A percentile compares a stretch with the other conserved stretches of the same genome.
Conservation (phyloP, 2,888 invertebrate genomes). For the Liodrosophila aerea region DNA sequence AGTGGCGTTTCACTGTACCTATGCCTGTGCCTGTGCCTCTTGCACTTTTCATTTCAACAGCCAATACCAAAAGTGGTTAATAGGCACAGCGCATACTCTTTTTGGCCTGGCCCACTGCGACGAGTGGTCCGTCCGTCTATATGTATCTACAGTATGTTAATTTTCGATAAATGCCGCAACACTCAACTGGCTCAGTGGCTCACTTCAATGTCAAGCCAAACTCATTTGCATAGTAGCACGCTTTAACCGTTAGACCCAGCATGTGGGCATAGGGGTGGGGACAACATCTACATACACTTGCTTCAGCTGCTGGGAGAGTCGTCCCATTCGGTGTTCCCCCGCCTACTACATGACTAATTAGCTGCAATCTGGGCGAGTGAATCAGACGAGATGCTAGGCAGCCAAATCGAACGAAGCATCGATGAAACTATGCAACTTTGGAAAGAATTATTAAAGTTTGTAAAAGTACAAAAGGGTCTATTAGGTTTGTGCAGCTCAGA, state of each 20-base stretch:
- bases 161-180: neutral
- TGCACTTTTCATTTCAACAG: conserved; percentile 7
- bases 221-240: conserved; percentile 18
- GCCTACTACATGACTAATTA: conserved; percentile 31
- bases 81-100: conserved; percentile 8
- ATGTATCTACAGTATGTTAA: neutral
- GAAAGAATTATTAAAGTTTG: too few species aligned
- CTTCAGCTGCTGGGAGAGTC: too few species aligned
- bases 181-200: too few species aligned
- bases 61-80: conserved; percentile 22
- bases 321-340: conserved; percentile 14
- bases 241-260: neutral
- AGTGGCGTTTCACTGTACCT: too few species aligned
- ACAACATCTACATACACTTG: too few species aligned
- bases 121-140: neutral
- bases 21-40: conserved; percentile 8
- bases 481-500: too few species aligned
- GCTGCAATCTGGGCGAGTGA: conserved; percentile 8
- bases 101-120: neutral
- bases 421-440: too few species aligned
- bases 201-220: conserved; percentile 14
- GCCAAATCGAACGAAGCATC: too few species aligned
- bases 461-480: too few species aligned
- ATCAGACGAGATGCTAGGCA: too few species aligned
- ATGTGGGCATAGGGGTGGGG: neutral